Evolutionary conservation across 2,113 vertebrate species (phyloP), one percentile per base, ranked within the genome.

Genomic region (Atrichornis clamosus): DNA sequence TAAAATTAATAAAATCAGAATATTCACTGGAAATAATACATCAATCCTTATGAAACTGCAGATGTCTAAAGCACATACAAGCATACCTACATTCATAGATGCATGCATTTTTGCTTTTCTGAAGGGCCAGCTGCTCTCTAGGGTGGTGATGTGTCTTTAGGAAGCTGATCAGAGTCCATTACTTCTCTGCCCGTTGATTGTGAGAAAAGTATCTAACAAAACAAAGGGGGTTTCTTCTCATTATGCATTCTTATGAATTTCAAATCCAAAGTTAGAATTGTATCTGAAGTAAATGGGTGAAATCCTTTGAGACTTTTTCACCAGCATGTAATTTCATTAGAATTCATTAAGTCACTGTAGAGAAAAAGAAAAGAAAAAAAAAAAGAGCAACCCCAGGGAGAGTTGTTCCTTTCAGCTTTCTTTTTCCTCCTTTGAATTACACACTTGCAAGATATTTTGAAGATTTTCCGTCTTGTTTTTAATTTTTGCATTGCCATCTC

Each of bases 1-100:
- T 63, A 91, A 52, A 93, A 96, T 85, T 93, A 89, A 89, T 94
- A 96, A 76, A 92, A 94, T 92, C 46, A 92, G 64, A 92, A 87
- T 95, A 92, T 86, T 94, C 24, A 76, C 41, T 87, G 60, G 58
- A 90, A 93, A 85, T 89, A 93, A 83, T 80, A 75, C 75, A 87
- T n/a, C 28, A 78, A n/a, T 89, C 14, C 18, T 44, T 64, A 83
- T 63, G 23, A 86, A 84, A 90, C 33, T 84, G 55, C 67, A 73
- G 68, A 50, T 69, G 59, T 77, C 50, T 95, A 74, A 68, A 70
- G 42, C 39, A 63, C 68, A 67, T 44, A n/a, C 30, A 90, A 70
- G 64, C 27, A 60, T 62, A 92, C 75, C 55, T 93, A 42, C 35
- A 62, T 77, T 76, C 15, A 35, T 63, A 50, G 21, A 55, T 64